Conservation (phyloP, 2,113 vertebrate genomes). For the Scartelaos histophorus region DNA sequence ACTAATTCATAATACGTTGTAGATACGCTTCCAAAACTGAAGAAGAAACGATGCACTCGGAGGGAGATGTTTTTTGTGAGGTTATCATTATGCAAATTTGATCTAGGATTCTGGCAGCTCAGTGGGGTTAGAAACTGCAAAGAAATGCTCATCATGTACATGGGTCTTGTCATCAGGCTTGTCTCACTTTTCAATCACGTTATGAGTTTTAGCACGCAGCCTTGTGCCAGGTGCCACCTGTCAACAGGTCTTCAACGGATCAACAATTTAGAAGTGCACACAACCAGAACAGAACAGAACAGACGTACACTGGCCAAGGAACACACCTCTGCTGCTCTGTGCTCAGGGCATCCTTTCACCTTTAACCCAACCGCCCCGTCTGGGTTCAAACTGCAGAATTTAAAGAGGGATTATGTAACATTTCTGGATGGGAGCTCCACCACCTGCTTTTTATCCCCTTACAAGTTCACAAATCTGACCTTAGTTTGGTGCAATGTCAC, state of each 20-base stretch:
- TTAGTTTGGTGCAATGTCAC: too few relatives aligned
- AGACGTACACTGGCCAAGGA: background rate
- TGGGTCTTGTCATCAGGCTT: constrained; percentile 40
- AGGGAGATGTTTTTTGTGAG: background rate
- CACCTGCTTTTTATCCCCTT: too few relatives aligned
- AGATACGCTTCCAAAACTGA: too few relatives aligned
- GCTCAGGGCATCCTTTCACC: constrained; percentile 4
- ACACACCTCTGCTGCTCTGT: constrained; percentile 11
- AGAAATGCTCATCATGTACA: background rate
- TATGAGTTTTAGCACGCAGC: constrained; percentile 65
- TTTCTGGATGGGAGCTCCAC: too few relatives aligned
- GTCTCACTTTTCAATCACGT: constrained; percentile 47
- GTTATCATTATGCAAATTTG: background rate
- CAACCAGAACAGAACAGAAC: constrained; percentile 45
- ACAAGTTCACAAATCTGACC: too few relatives aligned
- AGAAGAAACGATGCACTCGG: background rate
- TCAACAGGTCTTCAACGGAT: constrained; percentile 42
- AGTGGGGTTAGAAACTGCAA: background rate
- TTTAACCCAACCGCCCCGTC: background rate
- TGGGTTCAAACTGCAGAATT: too few relatives aligned
- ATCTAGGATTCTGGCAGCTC: background rate
- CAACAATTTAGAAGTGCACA: constrained; percentile 55
- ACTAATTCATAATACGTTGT: too few relatives aligned
- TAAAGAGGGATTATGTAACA: too few relatives aligned
- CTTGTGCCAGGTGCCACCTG: constrained; percentile 60